phyloP scores from a whole-genome alignment of 2,797 vertebrate species.

The Pantherophis alleghaniensis region DNA sequence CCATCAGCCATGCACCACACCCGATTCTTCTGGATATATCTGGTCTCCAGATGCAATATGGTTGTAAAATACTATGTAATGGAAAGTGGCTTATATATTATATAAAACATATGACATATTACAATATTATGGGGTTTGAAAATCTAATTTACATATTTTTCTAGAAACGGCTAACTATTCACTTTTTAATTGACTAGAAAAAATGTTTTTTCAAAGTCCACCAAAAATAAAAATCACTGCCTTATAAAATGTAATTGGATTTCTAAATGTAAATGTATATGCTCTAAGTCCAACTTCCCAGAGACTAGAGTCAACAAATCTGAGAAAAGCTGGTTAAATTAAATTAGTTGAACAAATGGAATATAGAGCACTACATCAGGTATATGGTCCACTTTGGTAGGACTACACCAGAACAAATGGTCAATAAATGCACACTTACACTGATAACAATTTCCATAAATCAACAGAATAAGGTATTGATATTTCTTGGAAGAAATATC shows the following conservation, averaged over 20 bases:
- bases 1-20: background rate
- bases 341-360: background rate
- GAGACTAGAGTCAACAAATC: background rate
- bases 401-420: background rate
- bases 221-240: background rate
- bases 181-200: background rate
- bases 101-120: background rate
- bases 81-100: background rate
- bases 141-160: background rate
- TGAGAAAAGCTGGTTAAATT: background rate
- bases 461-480: constrained; percentile 6
- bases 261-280: background rate
- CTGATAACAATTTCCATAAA: constrained; percentile 5
- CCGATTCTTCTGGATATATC: background rate
- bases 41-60: background rate
- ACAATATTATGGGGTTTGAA: background rate
- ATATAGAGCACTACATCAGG: constrained; percentile 6
- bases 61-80: background rate
- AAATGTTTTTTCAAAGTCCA: background rate
- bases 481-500: constrained; percentile 1
- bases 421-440: background rate
- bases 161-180: background rate
- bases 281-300: background rate
- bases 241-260: background rate
- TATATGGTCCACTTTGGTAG: background rate